Evolutionary conservation across 2,797 vertebrate genomes (phyloP).

Genomic region (Dryobates pubescens): DNA sequence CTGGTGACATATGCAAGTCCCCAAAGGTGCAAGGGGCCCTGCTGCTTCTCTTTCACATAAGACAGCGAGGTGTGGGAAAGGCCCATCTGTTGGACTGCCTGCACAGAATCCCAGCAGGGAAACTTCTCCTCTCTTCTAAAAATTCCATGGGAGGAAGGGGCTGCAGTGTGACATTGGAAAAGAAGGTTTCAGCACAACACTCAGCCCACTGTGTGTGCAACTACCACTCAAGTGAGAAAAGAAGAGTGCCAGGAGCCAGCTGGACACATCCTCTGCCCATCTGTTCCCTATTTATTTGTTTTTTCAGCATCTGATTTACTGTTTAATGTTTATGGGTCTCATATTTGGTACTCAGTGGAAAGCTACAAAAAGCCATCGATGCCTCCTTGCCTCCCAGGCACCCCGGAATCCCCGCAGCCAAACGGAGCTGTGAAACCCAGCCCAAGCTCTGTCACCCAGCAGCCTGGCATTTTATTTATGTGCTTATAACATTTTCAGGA

Average conservation of each 20-base stretch:
- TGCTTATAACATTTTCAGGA: neutral
- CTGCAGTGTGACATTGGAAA: neutral
- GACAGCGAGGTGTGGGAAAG: neutral
- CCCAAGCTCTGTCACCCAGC: neutral
- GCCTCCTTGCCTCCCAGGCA: neutral
- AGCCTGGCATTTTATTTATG: neutral
- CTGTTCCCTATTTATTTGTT: slow-evolving; percentile 47
- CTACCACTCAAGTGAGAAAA: slow-evolving; percentile 6
- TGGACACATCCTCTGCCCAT: slow-evolving; percentile 45
- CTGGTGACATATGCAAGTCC: neutral
- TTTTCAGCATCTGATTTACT: slow-evolving; percentile 48
- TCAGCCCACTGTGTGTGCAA: neutral
- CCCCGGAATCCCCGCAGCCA: neutral
- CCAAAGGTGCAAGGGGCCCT: neutral
- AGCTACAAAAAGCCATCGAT: neutral
- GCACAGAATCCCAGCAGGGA: neutral
- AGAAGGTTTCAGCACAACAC: neutral
- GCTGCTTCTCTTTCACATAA: neutral
- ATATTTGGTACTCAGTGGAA: neutral
- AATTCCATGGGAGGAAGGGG: neutral
- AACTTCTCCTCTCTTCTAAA: neutral
- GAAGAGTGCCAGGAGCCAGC: slow-evolving; percentile 3
- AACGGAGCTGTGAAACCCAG: neutral
- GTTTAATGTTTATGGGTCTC: slow-evolving; percentile 41
- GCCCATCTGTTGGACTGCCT: neutral